Evolutionary conservation across 2,888 invertebrate genomes (phyloP), one percentile per base, ranked within the genome.

Genomic region (Glomeris marginata): DNA sequence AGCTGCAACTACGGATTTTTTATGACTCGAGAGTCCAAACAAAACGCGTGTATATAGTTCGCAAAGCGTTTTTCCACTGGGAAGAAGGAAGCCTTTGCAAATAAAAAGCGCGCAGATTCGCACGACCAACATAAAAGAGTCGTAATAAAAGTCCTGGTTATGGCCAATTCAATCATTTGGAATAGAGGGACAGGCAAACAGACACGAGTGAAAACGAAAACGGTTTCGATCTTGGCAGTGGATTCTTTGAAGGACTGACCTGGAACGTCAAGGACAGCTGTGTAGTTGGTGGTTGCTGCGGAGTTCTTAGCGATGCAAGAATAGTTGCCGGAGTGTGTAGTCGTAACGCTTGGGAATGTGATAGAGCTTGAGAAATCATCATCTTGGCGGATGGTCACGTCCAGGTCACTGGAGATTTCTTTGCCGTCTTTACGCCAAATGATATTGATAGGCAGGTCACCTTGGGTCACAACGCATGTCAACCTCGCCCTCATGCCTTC

Each of bases 341-440:
- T 33, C 2, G 44, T 51, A 43, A 53, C 51, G 38, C 51, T 47
- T 41, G 53, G 38, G 33, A 53, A 53, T n/a, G 51, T 53, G 44
- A 53, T 48, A n/a, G 53, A 51, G 42, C 53, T 53, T 36, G 51
- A 51, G 37, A 53, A 53, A 21, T 53, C 50, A 34, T 53, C 53
- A 13, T 53, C 53, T 37, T 51, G 50, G 13, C 48, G 50, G 37
- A 53, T 53, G 40, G 51, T 41, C 11, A 48, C 49, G 28, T 47
- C 53, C 16, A 51, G 21, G 20, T 53, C 49, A 34, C 40, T 43
- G 16, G 22, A 21, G 22, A 53, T 47, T 41, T 18, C 55, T n/a
- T 61, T 56, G 11, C 64, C 66, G 55, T 69, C 67, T 54, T 67
- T 68, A 21, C 63, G 58, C 69, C 69, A 69, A n/a, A 58, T 58